Evolutionary conservation across 2,113 vertebrate species (phyloP).

Genomic region (Casuarius casuarius): DNA sequence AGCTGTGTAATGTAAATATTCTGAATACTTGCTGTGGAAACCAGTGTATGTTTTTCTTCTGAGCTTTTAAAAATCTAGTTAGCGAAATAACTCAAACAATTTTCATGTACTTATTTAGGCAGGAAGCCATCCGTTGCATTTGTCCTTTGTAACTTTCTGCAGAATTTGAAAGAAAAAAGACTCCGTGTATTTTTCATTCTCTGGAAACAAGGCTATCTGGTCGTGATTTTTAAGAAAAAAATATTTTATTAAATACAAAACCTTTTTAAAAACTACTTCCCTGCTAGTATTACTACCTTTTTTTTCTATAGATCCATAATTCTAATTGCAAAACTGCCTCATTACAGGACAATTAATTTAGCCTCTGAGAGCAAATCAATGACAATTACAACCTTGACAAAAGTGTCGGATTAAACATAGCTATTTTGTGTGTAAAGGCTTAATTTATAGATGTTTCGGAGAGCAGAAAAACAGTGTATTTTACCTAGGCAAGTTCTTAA

Average conservation of each 20-base stretch:
- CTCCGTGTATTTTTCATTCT: neutral
- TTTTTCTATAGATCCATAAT: conserved; percentile 18
- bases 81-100: conserved; percentile 5
- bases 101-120: conserved; percentile 52
- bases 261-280: neutral
- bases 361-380: conserved; percentile 48
- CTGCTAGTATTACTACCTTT: conserved; percentile 7
- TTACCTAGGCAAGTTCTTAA: neutral
- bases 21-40: conserved; percentile 10
- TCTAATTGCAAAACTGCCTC: conserved; percentile 59
- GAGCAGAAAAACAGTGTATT: neutral
- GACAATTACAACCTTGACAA: conserved; percentile 63
- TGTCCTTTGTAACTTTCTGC: neutral
- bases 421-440: conserved; percentile 23
- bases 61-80: conserved; percentile 32
- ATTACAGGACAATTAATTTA: conserved; percentile 66
- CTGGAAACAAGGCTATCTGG: neutral
- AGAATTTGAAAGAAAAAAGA: conserved; percentile 51
- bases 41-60: neutral
- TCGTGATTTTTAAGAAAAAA: neutral
- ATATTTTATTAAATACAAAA: neutral
- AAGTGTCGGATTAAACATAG: conserved; percentile 49
- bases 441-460: neutral
- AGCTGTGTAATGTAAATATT: neutral
- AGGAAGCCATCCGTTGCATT: conserved; percentile 43